Evolutionary conservation across 2,113 vertebrate genomes (phyloP).

Genomic region (Hippopotamus amphibius): DNA sequence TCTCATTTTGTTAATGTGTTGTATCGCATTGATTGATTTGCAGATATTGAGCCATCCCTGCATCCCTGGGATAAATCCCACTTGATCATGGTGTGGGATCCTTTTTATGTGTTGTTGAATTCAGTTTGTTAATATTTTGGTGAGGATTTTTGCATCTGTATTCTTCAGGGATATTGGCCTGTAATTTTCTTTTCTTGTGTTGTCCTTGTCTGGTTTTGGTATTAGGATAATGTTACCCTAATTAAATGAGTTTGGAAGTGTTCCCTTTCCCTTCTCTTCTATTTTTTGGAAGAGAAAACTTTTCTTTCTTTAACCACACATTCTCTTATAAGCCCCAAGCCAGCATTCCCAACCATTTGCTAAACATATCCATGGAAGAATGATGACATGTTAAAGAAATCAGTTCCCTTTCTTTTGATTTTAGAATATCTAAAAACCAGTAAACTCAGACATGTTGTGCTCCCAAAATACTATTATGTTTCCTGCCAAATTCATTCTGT

Average conservation of each 20-base stretch:
- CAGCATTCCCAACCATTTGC: neutral
- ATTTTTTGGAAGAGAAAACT: neutral
- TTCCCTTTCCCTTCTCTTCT: neutral
- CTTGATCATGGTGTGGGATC: neutral
- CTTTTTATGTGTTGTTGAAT: neutral
- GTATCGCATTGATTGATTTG: neutral
- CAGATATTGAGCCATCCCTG: neutral
- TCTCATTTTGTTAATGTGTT: neutral
- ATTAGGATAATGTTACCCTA: neutral
- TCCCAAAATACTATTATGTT: conserved; percentile 54
- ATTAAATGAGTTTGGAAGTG: neutral
- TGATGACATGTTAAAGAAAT: conserved; percentile 49
- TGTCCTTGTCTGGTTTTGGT: neutral
- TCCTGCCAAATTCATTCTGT: conserved; percentile 59
- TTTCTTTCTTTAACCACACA: neutral
- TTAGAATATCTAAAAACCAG: conserved; percentile 61
- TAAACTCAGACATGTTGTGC: conserved; percentile 44
- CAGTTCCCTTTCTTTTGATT: conserved; percentile 42
- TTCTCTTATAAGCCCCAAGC: neutral
- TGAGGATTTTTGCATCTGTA: neutral
- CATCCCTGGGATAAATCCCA: neutral
- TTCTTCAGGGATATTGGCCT: neutral
- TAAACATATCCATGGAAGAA: conserved; percentile 23
- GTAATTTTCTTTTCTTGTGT: neutral
- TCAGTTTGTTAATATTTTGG: neutral